Evolutionary conservation across 2,113 vertebrate species (phyloP).

Genomic region (Elachura formosa): DNA sequence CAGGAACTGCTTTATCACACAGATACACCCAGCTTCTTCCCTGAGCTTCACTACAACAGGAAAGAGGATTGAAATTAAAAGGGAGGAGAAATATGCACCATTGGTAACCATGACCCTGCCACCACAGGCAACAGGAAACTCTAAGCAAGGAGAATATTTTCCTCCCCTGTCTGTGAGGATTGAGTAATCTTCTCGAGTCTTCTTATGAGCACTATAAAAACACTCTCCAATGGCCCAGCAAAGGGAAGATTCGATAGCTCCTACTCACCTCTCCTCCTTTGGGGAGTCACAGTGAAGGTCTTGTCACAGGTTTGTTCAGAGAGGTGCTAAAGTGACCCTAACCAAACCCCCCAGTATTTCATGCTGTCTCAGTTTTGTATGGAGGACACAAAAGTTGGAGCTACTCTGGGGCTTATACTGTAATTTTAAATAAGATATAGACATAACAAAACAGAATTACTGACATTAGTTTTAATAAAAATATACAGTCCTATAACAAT

Average conservation of each 20-base stretch:
- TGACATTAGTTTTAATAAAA: background rate
- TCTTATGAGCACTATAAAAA: background rate
- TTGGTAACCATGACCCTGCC: background rate
- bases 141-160: background rate
- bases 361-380: background rate
- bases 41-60: background rate
- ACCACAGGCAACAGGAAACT: background rate
- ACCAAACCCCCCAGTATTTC: background rate
- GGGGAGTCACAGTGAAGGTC: background rate
- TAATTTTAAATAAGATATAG: background rate
- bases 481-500: background rate
- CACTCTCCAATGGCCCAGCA: background rate
- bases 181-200: accelerated
- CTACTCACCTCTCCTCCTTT: background rate
- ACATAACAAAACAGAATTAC: background rate
- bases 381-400: background rate
- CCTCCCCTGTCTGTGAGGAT: background rate
- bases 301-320: background rate
- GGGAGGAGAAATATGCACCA: background rate
- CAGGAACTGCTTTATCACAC: background rate
- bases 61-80: background rate
- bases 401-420: background rate
- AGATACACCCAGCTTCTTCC: background rate
- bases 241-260: background rate
- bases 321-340: background rate